Base-by-base conservation (phyloP, 30 jellyfish, hydroid and myxozoan species). In the Aurelia aurita region DNA sequence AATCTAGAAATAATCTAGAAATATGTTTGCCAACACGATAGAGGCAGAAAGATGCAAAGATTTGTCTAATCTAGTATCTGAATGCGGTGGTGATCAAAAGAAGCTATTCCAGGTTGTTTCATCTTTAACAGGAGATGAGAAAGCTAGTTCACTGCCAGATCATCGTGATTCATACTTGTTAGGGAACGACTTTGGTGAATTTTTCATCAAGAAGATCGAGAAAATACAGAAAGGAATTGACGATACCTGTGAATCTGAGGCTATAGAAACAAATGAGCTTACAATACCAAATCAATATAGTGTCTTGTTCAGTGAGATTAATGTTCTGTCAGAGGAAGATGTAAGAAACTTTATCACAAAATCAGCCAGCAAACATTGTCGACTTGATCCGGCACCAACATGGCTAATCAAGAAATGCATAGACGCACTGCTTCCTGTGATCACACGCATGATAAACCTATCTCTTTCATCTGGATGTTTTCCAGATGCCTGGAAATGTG, bases 401-500 rank as follows among this genome's bases (percentile, higher is more conserved):
- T n/a, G n/a, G n/a, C n/a, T n/a, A n/a, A n/a, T n/a, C n/a, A n/a
- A n/a, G n/a, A n/a, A n/a, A n/a, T n/a, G n/a, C n/a, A n/a, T n/a
- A n/a, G n/a, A n/a, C n/a, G n/a, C n/a, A n/a, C n/a, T n/a, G n/a
- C n/a, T n/a, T n/a, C n/a, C n/a, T n/a, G n/a, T n/a, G n/a, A n/a
- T n/a, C n/a, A n/a, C n/a, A n/a, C n/a, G n/a, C n/a, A n/a, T n/a
- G n/a, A n/a, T n/a, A n/a, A n/a, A n/a, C n/a, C n/a, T n/a, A n/a
- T n/a, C n/a, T n/a, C n/a, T n/a, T n/a, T n/a, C n/a, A n/a, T n/a
- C n/a, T n/a, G n/a, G n/a, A n/a, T n/a, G n/a, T n/a, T n/a, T n/a
- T n/a, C n/a, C n/a, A 69, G 88, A 70, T 69, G 80, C 39, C 88
- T 84, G 93, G 81, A 71, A 58, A 77, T 58, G 83, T 57, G 82